phyloP scores from a whole-genome alignment of 2,797 vertebrate species.

The Argentina silus region DNA sequence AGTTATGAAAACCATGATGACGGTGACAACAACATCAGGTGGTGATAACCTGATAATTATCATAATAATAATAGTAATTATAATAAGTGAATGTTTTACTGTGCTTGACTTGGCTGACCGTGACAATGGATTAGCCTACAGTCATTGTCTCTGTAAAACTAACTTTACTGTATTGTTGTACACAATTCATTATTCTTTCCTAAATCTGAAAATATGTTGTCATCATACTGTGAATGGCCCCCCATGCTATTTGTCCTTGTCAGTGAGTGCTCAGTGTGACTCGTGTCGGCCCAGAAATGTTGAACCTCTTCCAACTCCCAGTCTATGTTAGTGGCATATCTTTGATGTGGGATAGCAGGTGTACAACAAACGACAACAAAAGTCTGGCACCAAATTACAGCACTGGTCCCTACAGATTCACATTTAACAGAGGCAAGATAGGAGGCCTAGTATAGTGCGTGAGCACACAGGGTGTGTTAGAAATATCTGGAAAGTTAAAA shows the following conservation, averaged over 20 bases:
- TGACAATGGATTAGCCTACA: background rate
- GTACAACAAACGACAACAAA: conserved; percentile 39
- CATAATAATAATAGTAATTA: background rate
- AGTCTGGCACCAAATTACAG: conserved; percentile 45
- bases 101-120: background rate
- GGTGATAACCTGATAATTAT: no score
- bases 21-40: no score
- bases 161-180: background rate
- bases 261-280: conserved; percentile 9
- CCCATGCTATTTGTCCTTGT: conserved; percentile 24
- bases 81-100: background rate
- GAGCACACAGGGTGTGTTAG: conserved; percentile 32
- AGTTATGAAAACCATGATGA: background rate
- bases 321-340: conserved; percentile 64
- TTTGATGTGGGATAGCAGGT: conserved; percentile 61
- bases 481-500: conserved; percentile 22
- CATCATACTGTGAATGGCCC: conserved; percentile 35
- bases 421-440: conserved; percentile 58
- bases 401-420: conserved; percentile 38
- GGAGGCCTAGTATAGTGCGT: background rate
- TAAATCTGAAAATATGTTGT: conserved; percentile 2
- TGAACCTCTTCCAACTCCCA: conserved; percentile 50
- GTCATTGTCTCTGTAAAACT: no score
- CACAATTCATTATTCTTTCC: background rate
- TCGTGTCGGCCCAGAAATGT: conserved; percentile 39